phyloP scores from a whole-genome alignment of 2,888 invertebrate species.

The Metalampra italica region DNA sequence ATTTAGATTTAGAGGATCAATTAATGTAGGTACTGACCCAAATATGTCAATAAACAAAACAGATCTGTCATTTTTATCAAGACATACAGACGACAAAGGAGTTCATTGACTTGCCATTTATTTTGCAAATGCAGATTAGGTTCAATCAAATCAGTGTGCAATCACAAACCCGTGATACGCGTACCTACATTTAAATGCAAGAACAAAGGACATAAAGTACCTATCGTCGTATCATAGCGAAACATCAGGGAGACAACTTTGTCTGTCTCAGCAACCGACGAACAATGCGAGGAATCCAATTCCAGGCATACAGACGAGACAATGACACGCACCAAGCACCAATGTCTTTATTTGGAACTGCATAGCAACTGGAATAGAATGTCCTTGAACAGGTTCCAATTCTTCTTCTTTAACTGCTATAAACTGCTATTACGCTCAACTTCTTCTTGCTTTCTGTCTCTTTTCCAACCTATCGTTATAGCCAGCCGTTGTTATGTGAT shows the following conservation, averaged over 20 bases:
- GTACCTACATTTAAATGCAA: neutral
- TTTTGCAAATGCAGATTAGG: neutral
- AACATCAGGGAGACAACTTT: neutral
- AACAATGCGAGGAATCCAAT: neutral
- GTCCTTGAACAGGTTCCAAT: conserved; percentile 5
- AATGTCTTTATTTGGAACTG: neutral
- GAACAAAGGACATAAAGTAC: neutral
- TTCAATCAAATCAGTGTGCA: neutral
- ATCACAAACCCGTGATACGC: neutral
- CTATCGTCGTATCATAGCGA: neutral
- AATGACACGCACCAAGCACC: neutral
- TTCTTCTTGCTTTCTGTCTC: too few relatives aligned
- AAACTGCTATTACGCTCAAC: too few relatives aligned
- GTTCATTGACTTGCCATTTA: neutral
- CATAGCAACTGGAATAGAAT: conserved; percentile 1
- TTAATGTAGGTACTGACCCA: conserved; percentile 4
- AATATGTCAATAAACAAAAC: conserved; percentile 1
- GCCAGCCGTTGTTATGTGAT: neutral
- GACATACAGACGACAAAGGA: neutral
- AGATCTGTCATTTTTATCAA: conserved; percentile 6
- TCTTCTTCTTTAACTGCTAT: too few relatives aligned
- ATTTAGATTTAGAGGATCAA: conserved; percentile 4
- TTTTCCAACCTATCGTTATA: too few relatives aligned
- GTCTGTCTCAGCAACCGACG: conserved; percentile 1
- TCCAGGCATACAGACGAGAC: conserved; percentile 2